Conservation (phyloP, 2,113 vertebrate genomes). For the Sebastes fasciatus region DNA sequence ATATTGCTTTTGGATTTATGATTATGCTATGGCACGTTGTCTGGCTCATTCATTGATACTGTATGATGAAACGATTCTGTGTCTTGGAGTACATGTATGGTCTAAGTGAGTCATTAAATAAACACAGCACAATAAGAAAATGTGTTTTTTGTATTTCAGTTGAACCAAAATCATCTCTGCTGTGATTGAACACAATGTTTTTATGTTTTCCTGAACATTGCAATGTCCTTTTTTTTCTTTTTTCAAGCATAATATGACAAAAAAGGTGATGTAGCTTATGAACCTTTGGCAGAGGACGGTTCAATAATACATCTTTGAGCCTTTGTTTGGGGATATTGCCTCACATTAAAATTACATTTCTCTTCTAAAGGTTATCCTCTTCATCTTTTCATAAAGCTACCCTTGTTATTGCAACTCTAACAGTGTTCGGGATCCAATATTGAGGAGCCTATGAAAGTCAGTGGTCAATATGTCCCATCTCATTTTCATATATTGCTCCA, state of each 20-base stretch:
- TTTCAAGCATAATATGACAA: not conserved
- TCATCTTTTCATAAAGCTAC: slow-evolving; percentile 78
- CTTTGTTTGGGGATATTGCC: slow-evolving; percentile 69
- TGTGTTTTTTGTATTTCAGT: not conserved
- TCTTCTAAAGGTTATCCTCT: slow-evolving; percentile 68
- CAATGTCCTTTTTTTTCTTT: not conserved
- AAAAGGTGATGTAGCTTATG: not conserved
- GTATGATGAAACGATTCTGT: too few relatives aligned
- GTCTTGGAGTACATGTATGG: too few relatives aligned
- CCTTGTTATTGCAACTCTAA: slow-evolving; percentile 66
- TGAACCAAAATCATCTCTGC: not conserved
- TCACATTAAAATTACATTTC: slow-evolving; percentile 60
- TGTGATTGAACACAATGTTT: not conserved
- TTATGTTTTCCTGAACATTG: not conserved
- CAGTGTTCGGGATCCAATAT: slow-evolving; percentile 59
- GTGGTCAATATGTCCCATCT: slow-evolving; percentile 68
- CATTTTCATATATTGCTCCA: slow-evolving; percentile 64
- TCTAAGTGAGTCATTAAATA: too few relatives aligned
- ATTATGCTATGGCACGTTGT: too few relatives aligned
- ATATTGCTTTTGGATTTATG: too few relatives aligned
- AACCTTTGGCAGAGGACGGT: not conserved
- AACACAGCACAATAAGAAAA: not conserved
- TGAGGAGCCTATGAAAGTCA: slow-evolving; percentile 53
- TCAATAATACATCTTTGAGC: slow-evolving; percentile 33
- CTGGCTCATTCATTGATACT: too few relatives aligned